Conservation (phyloP, 2,113 vertebrate species). For the Dicerorhinus sumatrensis region DNA sequence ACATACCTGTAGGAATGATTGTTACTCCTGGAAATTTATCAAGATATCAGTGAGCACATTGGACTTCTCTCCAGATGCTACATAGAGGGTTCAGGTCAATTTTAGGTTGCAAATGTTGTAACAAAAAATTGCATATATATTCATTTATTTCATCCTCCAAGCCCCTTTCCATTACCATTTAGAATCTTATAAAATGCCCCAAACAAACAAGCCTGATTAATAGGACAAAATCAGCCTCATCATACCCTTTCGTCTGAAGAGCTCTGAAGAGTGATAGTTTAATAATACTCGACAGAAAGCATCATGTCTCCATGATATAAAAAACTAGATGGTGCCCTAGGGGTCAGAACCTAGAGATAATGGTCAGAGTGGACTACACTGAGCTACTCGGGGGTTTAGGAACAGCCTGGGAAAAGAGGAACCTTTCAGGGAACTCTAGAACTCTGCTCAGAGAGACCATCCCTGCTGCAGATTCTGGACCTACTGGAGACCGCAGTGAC, state of each 20-base stretch:
- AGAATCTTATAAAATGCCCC: not conserved
- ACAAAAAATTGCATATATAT: not conserved
- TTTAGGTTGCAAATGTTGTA: not conserved
- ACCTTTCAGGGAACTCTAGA: fast-evolving
- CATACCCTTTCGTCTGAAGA: not conserved
- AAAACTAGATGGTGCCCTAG: not conserved
- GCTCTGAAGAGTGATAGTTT: not conserved
- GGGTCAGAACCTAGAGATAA: not conserved
- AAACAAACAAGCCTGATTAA: not conserved
- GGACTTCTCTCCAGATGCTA: not conserved
- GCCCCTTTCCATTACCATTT: not conserved
- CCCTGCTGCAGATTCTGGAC: no score
- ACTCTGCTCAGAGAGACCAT: no score
- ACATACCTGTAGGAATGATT: no score
- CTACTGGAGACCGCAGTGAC: no score
- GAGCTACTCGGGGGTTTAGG: not conserved
- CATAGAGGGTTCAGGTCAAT: not conserved
- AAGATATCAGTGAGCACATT: not conserved
- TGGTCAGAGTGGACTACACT: not conserved
- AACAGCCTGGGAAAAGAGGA: not conserved
- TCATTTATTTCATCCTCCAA: not conserved
- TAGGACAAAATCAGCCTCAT: not conserved
- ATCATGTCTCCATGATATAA: fast-evolving
- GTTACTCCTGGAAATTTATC: not conserved
- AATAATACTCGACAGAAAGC: not conserved